These are phyloP conservation scores for Gorsachius goisagi DNA, from an alignment of 2,113 vertebrate species.

Conservation along the genomic window DNA sequence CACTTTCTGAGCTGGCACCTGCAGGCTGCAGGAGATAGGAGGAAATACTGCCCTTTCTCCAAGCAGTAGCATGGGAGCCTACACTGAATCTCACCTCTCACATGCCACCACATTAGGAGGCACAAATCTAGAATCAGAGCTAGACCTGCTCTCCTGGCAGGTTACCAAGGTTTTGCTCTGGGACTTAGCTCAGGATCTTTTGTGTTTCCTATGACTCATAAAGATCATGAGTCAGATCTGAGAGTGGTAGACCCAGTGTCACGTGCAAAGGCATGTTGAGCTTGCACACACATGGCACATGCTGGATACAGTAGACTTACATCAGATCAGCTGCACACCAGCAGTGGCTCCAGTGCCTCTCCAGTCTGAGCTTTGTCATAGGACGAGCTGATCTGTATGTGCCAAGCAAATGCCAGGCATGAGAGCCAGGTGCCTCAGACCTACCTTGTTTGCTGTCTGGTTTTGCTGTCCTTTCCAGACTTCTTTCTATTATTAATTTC, in stretches of 20 bases:
- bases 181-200: neutral
- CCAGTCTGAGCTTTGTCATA: neutral
- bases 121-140: neutral
- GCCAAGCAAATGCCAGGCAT: neutral
- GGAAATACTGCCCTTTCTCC: neutral
- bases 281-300: rapidly evolving
- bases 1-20: neutral
- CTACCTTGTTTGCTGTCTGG: neutral
- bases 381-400: neutral
- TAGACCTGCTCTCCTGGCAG: neutral
- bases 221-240: neutral
- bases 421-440: neutral
- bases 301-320: rapidly evolving
- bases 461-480: neutral
- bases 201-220: neutral
- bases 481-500: neutral
- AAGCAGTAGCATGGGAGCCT: neutral
- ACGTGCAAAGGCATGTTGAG: rapidly evolving
- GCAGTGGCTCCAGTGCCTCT: neutral
- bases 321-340: neutral
- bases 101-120: neutral
- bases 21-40: neutral
- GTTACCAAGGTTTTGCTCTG: neutral
- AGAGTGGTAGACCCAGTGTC: neutral
- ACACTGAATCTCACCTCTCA: neutral